Conservation (phyloP, 2,797 vertebrate genomes). For the Acanthurus leucopareius region DNA sequence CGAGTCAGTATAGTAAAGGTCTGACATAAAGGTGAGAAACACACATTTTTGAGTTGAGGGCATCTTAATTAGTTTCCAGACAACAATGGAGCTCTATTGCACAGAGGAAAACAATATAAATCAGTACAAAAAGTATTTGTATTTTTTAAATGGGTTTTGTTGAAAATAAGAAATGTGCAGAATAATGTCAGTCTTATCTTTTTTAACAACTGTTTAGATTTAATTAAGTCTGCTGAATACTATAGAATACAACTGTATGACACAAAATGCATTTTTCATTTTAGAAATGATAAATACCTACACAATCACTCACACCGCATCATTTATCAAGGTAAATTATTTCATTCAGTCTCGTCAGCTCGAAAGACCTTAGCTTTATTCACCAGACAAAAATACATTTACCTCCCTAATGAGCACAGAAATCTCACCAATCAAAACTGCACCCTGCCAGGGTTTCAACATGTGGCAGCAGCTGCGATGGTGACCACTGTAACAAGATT, state of each 20-base stretch:
- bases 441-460: conserved; percentile 54
- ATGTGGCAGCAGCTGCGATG: conserved; percentile 66
- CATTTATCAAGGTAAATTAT: conserved; percentile 29
- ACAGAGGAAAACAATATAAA: no score
- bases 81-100: no score
- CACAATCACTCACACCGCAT: conserved; percentile 13
- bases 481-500: conserved; percentile 76
- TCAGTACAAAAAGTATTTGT: no score
- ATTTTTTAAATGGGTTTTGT: no score
- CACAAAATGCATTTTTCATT: neutral
- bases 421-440: conserved; percentile 67
- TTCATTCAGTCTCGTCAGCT: conserved; percentile 29
- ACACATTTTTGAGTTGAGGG: no score
- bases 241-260: neutral
- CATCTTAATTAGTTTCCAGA: no score
- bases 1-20: no score
- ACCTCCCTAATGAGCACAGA: conserved; percentile 59
- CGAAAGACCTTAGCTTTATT: conserved; percentile 9
- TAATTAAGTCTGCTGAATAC: neutral
- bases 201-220: no score
- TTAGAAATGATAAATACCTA: neutral
- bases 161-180: no score
- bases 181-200: no score
- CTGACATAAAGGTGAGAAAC: no score
- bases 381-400: conserved; percentile 47